Base-by-base conservation (phyloP, 2,888 invertebrate genomes). In the Pycnomerus fuliginosus region DNA sequence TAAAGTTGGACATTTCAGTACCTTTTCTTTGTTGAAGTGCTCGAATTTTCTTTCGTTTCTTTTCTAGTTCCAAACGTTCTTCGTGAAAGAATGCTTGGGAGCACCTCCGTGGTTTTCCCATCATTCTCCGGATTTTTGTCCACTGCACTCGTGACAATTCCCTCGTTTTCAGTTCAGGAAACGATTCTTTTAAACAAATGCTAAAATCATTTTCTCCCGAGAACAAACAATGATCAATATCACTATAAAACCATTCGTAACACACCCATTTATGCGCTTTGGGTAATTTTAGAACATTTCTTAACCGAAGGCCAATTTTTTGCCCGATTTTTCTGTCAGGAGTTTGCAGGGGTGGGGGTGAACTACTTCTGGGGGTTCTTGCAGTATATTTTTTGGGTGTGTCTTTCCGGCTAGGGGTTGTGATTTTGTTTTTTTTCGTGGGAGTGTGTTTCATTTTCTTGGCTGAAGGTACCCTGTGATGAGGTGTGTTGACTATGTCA, bases 241-340 rank as follows among this genome's bases (percentile, higher is more conserved):
- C 97, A 57, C 98, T 97, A 73, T 99, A 99, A 74, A 99, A 99
- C 87, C 96, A 99, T 72, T 99, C 99, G 73, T 94, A 98, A 71
- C 95, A 97, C 4, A 98, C 97, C 95, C 97, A 98, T 74, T 94
- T 95, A 69, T 98, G 96, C 2, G 98, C 98, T 76, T 98, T 98
- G 1, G 99, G 98, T 52, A 99, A 74, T 74, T 98, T 98, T 2
- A 99, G 76, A 16, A 99, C 79, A 75, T 99, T 99, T 53, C 93
- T 78, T 44, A 94, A 74, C 52, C 93, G 78, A 75, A 91, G 81
- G 1, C 95, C 95, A 58, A 95, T 90, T 60, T 87, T 82, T 63
- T 96, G 94, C 0, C 94, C 93, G 55, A 88, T 82, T 68, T 86
- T 88, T 46, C 89, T 83, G 69, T 94, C 93, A 11, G 87, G 84